Evolutionary conservation across 2,113 vertebrate genomes (phyloP).

Genomic region (Stegostoma tigrinum): DNA sequence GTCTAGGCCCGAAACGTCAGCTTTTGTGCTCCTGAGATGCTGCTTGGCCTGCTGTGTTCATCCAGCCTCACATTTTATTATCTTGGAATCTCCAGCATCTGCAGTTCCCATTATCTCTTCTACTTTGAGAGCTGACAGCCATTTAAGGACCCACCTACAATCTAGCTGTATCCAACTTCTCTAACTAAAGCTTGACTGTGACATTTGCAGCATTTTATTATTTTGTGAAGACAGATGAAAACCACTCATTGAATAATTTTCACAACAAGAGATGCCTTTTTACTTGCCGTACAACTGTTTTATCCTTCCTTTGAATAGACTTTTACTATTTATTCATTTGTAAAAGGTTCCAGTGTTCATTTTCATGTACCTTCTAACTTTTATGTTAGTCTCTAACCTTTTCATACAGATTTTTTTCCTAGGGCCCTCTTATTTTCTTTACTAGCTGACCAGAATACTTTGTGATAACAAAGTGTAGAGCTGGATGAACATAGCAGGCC

Average conservation of each 20-base stretch:
- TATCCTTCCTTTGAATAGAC: neutral
- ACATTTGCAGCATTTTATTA: neutral
- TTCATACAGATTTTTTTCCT: neutral
- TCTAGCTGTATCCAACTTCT: neutral
- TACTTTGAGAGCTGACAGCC: neutral
- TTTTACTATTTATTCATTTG: neutral
- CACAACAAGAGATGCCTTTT: neutral
- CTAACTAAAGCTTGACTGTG: neutral
- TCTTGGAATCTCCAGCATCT: no score
- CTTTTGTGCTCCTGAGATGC: no score
- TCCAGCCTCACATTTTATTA: no score
- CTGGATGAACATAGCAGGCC: no score
- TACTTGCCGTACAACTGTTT: neutral
- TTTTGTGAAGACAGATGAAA: neutral
- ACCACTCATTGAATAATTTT: neutral
- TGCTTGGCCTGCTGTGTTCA: no score
- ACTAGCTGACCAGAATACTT: neutral
- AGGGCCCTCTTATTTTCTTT: neutral
- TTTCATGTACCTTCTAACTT: neutral
- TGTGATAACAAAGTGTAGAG: no score
- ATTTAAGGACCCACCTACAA: neutral
- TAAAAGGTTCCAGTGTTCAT: neutral
- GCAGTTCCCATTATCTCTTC: no score
- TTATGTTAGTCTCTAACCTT: neutral
- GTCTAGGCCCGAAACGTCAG: no score